Base-by-base conservation (phyloP, 64 coral and sea anemone species). In the Exaiptasia diaphana region DNA sequence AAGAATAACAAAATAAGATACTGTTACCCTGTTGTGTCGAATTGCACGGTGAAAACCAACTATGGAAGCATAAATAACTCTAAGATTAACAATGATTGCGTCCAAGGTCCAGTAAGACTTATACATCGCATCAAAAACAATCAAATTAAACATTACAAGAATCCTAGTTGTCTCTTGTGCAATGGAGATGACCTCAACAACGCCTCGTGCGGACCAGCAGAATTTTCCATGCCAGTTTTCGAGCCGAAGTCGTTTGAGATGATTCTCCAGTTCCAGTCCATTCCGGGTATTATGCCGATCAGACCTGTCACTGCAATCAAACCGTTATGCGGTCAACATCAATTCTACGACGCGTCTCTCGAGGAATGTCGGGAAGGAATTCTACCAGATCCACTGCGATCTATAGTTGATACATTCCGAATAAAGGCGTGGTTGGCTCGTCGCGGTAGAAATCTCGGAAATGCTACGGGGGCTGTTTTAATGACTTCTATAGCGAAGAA, bases 171-270 rank as follows among this genome's bases (percentile, higher is more conserved):
- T 70, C 35, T 94, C 20, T 5, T 89, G 42, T 94, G 91, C 39
- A 94, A 94, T 85, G 86, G 91, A 8, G 2, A 43, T 1, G 33
- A 60, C 41, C 32, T 15, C 1, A 36, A 45, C 10, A 63, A 39
- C 3, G 64, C 56, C n/a, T 45, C 15, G 13, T 94, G 91, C 17
- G 91, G 91, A 41, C 91, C 91, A 23, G 37, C 48, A 4, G 67
- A 74, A 1, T 77, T 43, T 33, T 13, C 14, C 30, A 45, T 43
- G 2, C 27, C 83, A 3, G 27, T 89, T 4, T 94, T 94, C 32
- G 78, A 89, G 0, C 91, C 91, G 3, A 94, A 94, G 31, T 89
- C 86, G 28, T 94, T 94, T 64, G 91, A 94, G 50, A 88, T 90
- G 38, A 3, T 94, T 30, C 61, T 94, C 38, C 63, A 65, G 14